phyloP scores from a whole-genome alignment of 2,113 vertebrate species.

The Cepphus grylle region DNA sequence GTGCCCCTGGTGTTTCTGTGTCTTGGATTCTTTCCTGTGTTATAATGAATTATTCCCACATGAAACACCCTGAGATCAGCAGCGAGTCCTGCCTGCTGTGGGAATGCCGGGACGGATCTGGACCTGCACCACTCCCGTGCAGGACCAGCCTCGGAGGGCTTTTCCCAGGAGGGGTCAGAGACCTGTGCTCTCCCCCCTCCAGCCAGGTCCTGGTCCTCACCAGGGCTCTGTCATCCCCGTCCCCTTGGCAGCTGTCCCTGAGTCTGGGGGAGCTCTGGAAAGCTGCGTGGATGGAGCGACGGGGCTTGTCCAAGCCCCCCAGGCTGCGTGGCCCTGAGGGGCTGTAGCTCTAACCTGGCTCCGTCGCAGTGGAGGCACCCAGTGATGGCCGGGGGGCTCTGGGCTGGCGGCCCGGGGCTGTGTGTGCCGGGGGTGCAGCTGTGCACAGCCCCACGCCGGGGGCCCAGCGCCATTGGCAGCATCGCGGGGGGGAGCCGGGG shows the following conservation, averaged over 20 bases:
- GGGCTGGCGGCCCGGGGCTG: not conserved
- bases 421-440: no score
- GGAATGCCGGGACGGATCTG: accelerated
- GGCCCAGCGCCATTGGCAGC: not conserved
- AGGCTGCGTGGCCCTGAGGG: not conserved
- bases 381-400: not conserved
- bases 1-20: not conserved
- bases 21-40: not conserved
- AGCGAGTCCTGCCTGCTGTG: accelerated
- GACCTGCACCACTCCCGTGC: no score
- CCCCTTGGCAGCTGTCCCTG: accelerated
- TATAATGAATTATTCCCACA: accelerated
- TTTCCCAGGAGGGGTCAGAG: not conserved
- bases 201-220: not conserved
- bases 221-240: not conserved
- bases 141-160: not conserved
- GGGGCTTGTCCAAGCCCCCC: not conserved
- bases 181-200: not conserved
- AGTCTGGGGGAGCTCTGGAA: not conserved
- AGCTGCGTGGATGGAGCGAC: accelerated
- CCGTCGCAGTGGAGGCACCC: accelerated
- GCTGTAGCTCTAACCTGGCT: not conserved
- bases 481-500: not conserved
- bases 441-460: accelerated
- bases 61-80: not conserved